These are phyloP conservation scores for Ricordea florida DNA, from an alignment of 92 coral and sea anemone species.

Conservation along the genomic window DNA sequence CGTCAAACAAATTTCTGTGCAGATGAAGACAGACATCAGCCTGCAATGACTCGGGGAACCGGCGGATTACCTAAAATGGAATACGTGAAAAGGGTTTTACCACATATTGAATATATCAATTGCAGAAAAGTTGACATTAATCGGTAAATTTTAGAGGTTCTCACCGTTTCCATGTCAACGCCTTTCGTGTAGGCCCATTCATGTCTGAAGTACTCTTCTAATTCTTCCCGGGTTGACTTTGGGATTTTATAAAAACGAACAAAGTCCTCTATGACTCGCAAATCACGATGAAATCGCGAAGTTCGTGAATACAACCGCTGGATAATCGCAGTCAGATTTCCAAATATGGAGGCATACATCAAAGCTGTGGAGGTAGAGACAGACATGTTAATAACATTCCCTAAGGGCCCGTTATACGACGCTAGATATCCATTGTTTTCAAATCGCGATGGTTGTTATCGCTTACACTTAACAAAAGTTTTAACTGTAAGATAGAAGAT, in stretches of 20 bases:
- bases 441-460: too few species aligned
- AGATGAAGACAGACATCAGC: constrained; percentile 92
- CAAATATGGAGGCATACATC: constrained; percentile 96
- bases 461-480: too few species aligned
- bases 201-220: constrained; percentile 90
- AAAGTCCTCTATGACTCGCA: constrained; percentile 84
- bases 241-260: constrained; percentile 90
- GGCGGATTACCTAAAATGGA: constrained; percentile 73
- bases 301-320: constrained; percentile 93
- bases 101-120: background rate
- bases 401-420: too few species aligned
- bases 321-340: constrained; percentile 96
- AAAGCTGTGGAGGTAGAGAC: constrained; percentile 62
- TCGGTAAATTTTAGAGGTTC: background rate
- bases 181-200: constrained; percentile 96
- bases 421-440: too few species aligned
- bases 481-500: too few species aligned
- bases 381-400: too few species aligned
- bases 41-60: constrained; percentile 92
- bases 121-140: background rate
- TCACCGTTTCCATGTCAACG: constrained; percentile 83
- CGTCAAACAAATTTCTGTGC: constrained; percentile 76
- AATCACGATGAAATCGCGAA: constrained; percentile 84
- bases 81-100: background rate
- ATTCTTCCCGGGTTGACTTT: constrained; percentile 72